Evolutionary conservation across 2,888 invertebrate genomes (phyloP).

Genomic region (Coenonympha arcania): DNA sequence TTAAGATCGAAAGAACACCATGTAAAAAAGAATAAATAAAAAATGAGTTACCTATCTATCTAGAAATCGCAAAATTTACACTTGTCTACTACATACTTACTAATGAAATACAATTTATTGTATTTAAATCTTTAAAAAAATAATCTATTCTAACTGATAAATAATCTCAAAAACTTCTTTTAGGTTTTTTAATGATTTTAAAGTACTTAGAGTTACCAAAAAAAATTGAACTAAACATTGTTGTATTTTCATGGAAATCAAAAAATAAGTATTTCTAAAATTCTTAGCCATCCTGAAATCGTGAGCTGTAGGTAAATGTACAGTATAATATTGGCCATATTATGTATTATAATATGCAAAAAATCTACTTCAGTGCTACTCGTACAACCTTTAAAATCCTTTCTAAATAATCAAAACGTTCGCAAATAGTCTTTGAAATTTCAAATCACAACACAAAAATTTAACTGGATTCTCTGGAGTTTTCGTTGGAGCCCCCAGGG

Average conservation of each 20-base stretch:
- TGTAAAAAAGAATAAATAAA: slow-evolving; percentile 35
- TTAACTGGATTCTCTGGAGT: slow-evolving; percentile 81
- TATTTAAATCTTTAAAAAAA: not conserved
- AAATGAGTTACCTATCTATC: slow-evolving; percentile 27
- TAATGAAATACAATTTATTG: not conserved
- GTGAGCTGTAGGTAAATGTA: too few relatives aligned
- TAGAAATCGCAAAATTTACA: slow-evolving; percentile 4
- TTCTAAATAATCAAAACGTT: not conserved
- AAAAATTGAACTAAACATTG: too few relatives aligned
- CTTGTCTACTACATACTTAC: not conserved
- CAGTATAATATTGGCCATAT: not conserved
- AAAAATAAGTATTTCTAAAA: too few relatives aligned
- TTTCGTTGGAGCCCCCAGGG: slow-evolving; percentile 77
- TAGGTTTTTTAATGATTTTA: too few relatives aligned
- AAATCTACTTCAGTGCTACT: too few relatives aligned
- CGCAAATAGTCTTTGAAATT: not conserved
- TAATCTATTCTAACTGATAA: not conserved
- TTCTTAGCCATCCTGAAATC: too few relatives aligned
- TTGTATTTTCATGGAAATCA: too few relatives aligned
- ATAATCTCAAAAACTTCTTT: not conserved
- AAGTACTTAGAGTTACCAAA: too few relatives aligned
- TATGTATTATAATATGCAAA: not conserved
- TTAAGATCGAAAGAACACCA: slow-evolving; percentile 17
- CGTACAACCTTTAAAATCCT: too few relatives aligned
- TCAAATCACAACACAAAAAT: not conserved